Percentiles rank a stretch among this genome's conserved stretches.
phyloP scores from a whole-genome alignment of 92 coral and sea anemone species.

The Zoanthus solanderi region DNA sequence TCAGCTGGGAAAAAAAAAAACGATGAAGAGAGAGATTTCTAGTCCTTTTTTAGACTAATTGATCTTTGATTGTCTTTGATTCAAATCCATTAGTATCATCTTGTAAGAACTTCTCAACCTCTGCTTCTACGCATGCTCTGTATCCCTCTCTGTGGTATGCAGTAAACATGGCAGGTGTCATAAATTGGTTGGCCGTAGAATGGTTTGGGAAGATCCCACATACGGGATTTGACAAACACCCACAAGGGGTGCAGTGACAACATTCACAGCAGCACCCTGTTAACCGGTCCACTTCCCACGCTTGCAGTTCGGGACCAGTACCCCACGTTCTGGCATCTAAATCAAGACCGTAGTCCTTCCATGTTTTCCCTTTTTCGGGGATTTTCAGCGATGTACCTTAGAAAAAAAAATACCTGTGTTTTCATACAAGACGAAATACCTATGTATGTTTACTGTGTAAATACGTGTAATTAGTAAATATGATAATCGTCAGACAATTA shows the following conservation, averaged over 20 bases:
- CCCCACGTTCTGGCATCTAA: slow-evolving; percentile 85
- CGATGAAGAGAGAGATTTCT: too few species aligned
- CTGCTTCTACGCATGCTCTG: slow-evolving; percentile 88
- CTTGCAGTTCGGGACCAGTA: slow-evolving; percentile 74
- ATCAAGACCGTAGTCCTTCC: slow-evolving; percentile 59
- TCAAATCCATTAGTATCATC: not conserved
- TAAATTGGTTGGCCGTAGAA: slow-evolving; percentile 79
- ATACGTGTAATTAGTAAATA: too few species aligned
- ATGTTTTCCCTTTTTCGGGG: slow-evolving; percentile 46
- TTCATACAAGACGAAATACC: not conserved
- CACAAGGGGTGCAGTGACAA: slow-evolving; percentile 69
- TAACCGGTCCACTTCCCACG: slow-evolving; percentile 82
- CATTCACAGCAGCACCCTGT: slow-evolving; percentile 90
- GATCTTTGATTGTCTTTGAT: too few species aligned
- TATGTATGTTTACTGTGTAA: too few species aligned
- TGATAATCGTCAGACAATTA: too few species aligned
- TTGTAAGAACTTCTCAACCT: slow-evolving; percentile 68
- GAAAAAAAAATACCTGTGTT: not conserved
- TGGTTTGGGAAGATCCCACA: slow-evolving; percentile 85
- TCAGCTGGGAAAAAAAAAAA: too few species aligned
- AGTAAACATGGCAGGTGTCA: slow-evolving; percentile 78
- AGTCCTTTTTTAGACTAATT: too few species aligned
- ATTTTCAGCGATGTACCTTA: slow-evolving; percentile 13
- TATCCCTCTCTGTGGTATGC: slow-evolving; percentile 96
- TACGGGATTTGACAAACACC: slow-evolving; percentile 48